phyloP scores from a whole-genome alignment of 2,888 invertebrate species.

The Cephus pygmeus region DNA sequence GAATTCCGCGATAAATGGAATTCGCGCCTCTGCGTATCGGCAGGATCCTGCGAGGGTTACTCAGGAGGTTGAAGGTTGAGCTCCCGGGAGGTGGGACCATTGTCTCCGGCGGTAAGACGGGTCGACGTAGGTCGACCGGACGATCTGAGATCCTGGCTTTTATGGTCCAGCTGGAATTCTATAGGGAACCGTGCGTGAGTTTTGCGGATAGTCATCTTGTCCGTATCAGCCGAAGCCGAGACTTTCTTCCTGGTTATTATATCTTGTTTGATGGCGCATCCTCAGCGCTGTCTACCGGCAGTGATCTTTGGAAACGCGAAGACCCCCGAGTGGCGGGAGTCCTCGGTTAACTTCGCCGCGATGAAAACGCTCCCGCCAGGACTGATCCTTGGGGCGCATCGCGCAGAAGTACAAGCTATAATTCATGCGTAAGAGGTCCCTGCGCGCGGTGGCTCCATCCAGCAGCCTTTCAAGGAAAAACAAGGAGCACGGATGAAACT shows the following conservation, averaged over 20 bases:
- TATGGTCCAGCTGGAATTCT: background rate
- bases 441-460: slow-evolving; percentile 13
- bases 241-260: background rate
- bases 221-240: background rate
- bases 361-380: background rate
- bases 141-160: background rate
- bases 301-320: background rate
- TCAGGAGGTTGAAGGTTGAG: background rate
- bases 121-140: background rate
- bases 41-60: background rate
- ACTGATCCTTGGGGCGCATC: slow-evolving; percentile 29
- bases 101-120: background rate
- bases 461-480: slow-evolving; percentile 18
- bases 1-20: slow-evolving; percentile 50
- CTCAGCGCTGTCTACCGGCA: background rate
- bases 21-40: slow-evolving; percentile 2
- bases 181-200: background rate
- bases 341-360: background rate
- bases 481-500: slow-evolving; percentile 30
- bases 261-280: background rate
- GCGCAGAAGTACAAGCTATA: slow-evolving; percentile 41
- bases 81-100: background rate
- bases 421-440: slow-evolving; percentile 40
- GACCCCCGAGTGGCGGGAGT: background rate
- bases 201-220: background rate